Base-by-base conservation (phyloP, 37 sponge, comb jelly and placozoan species). In the Beroe ovata region DNA sequence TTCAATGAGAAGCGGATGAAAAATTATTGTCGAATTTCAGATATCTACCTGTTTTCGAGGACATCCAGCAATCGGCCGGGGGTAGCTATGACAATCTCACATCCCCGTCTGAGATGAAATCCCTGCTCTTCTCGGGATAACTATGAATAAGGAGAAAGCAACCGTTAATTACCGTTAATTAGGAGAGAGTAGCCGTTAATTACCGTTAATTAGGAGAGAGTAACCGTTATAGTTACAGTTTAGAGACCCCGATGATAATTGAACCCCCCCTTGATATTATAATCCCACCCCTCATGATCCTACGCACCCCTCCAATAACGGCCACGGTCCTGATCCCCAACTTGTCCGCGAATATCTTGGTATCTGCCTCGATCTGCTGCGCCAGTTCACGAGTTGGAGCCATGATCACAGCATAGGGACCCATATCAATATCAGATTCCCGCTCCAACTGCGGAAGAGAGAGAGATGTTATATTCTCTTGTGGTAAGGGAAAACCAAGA, bases 41-140 rank as follows among this genome's bases (percentile, higher is more conserved):
- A n/a, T n/a, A n/a, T n/a, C n/a, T 11, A 47, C 54, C 54, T 47
- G 54, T 47, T 47, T 47, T 47, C 95, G 16, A 97, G 88, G 0
- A 97, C 99, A 92, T 97, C 99, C 42, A 97, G 93, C 3, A 97
- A 93, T 84, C 99, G 91, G 30, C 99, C 99, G 30, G 99, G 99
- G 36, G 99, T 97, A 37, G 99, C 99, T 34, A 97, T 95, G 34
- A 97, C 99, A 62, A 97, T 95, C 93, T 97, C 99, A 92, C 95
- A 95, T 1, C 99, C 99, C 18, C 92, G 91, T 28, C 96, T 69
- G 18, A 97, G 92, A 42, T 93, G 92, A 60, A 97, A 97, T 0
- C 99, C 99, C 59, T 97, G 99, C 25, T 95, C 99, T 64, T 97
- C 99, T 2, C 96, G 89, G 3, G 95, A 95, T 37, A 94, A 58